Evolutionary conservation across 2,888 invertebrate species (phyloP).

Genomic region (Acanthosepion esculentum): DNA sequence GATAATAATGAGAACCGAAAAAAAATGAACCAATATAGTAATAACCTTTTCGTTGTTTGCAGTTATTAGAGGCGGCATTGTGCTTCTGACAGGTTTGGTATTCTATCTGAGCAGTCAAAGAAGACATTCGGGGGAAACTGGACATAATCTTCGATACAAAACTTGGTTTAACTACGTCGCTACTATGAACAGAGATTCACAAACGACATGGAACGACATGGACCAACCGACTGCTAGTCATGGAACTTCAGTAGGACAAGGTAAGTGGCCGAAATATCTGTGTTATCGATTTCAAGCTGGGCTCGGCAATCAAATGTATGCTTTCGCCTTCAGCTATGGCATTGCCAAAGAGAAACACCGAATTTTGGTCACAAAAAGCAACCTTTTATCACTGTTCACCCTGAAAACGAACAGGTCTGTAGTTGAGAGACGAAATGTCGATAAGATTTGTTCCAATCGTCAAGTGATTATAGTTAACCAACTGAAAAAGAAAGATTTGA

Average conservation of each 20-base stretch:
- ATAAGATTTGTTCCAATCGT: not conserved
- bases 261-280: not conserved
- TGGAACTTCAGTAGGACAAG: not conserved
- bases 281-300: not conserved
- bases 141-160: constrained; percentile 17
- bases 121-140: not conserved
- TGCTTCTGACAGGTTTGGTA: not conserved
- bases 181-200: not conserved
- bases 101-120: not conserved
- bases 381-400: not conserved
- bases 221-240: not conserved
- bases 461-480: not conserved
- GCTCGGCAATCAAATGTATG: not conserved
- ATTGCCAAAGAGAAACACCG: not conserved
- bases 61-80: not conserved
- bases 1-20: not conserved
- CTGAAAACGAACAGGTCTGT: not conserved
- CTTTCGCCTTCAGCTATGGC: not conserved
- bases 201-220: not conserved
- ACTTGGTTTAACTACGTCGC: not conserved
- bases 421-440: not conserved
- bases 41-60: not conserved
- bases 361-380: not conserved
- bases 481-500: not conserved
- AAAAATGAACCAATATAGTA: not conserved